Base-by-base conservation (phyloP, 1,140 invertebrate genomes). In the Musca vetustissima region DNA sequence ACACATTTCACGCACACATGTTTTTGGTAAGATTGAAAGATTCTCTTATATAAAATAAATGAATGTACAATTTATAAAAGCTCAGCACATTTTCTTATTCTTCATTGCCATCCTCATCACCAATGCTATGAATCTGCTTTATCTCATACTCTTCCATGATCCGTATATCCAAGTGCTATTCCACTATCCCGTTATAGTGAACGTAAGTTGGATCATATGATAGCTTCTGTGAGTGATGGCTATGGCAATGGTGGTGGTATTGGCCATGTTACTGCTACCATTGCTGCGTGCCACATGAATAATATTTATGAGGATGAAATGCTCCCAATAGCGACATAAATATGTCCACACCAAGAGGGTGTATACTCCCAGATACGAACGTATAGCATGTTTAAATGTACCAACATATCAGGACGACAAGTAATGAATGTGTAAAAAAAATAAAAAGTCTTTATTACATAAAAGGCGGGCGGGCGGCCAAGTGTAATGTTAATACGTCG, bases 271-370 rank as follows among this genome's bases (percentile, higher is more conserved):
- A 43, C 36, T 43, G 36, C 6, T 43, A 43, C 36, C 36, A 43
- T 43, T 6, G 11, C 7, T 17, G 64, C 43, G 48, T 47, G 48
- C 25, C 65, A 70, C 70, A 80, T 80, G 78, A 80, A 80, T 78
- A 80, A 80, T 80, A 80, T 80, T 80, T 80, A 80, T 80, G 78
- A 76, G 73, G 71, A 78, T 80, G 76, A 80, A 79, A 77, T 77
- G 78, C 77, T 77, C 78, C 78, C 78, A 78, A 76, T 79, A 76
- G 78, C 75, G 75, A 77, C 78, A 80, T 80, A 80, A 80, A 80
- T 80, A 80, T 80, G 77, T 79, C 78, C 76, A 78, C 78, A 79
- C 61, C 50, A 71, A 43, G 57, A 61, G 57, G 57, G 57, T 61
- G 57, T 61, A 43, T 61, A 36, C 28, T 43, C 28, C 25, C 28